phyloP scores from a whole-genome alignment of 2,797 vertebrate genomes.

The Anguilla anguilla region DNA sequence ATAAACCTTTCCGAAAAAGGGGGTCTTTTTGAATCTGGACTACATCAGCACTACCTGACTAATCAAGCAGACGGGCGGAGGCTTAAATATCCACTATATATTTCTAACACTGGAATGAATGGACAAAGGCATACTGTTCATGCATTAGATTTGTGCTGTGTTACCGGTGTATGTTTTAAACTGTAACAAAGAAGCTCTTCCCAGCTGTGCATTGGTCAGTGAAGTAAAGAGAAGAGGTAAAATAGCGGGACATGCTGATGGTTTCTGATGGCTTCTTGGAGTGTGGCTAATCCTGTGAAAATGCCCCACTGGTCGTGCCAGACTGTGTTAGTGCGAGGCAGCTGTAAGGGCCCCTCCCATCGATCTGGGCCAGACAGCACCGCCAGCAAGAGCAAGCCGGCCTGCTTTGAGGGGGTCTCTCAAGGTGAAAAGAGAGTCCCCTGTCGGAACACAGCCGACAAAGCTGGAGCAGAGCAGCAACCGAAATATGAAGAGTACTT shows the following conservation, averaged over 20 bases:
- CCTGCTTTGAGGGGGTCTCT: neutral
- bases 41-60: neutral
- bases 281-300: conserved; percentile 3
- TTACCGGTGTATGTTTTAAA: neutral
- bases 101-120: neutral
- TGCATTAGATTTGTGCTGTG: neutral
- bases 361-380: neutral
- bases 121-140: neutral
- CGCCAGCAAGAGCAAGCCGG: neutral
- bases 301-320: neutral
- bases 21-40: neutral
- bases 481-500: neutral
- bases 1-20: neutral
- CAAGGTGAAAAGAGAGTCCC: neutral
- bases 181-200: neutral
- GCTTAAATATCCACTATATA: neutral
- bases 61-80: neutral
- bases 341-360: conserved; percentile 1
- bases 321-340: neutral
- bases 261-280: neutral
- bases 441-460: neutral
- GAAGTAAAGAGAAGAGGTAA: conserved; percentile 4
- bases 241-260: neutral
- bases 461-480: neutral
- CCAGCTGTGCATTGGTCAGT: neutral